Base-by-base conservation (phyloP, 1,140 invertebrate genomes). In the Euglossa dilemma region DNA sequence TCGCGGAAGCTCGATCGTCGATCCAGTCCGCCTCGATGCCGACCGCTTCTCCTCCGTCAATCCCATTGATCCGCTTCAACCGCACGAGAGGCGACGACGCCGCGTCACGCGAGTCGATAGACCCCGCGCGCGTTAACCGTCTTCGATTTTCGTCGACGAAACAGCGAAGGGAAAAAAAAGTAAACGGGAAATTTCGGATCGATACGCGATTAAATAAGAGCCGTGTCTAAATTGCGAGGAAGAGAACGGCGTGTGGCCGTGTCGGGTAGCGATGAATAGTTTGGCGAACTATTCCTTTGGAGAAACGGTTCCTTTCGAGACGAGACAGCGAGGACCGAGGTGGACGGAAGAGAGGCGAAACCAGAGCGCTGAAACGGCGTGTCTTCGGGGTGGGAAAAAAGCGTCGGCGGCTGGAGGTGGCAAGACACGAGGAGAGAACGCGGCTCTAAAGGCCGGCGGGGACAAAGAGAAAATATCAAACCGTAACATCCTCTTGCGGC, bases 401-500 rank as follows among this genome's bases (percentile, higher is more conserved):
- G 63, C 47, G 36, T 2, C 36, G 9, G 54, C 28, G 56, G 61
- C 47, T 25, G 45, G 64, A 43, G 23, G 28, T 47, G 28, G 56
- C 50, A 77, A 59, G 80, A 83, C 72, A 76, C 63, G 72, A 57
- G 54, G 43, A n/a, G 64, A n/a, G n/a, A n/a, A 23, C 56, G 45
- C 23, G 54, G n/a, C 63, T 75, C 80, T 82, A 82, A 82, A 82
- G 80, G 63, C 71, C 50, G 80, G 28, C 36, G 28, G 20, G 63
- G 36, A 82, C 73, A 76, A 82, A 82, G 73, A 57, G 73, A 50
- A 82, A 82, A 82, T 82, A 76, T 82, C 63, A 82, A 82, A 82
- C 80, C 73, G 63, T 82, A 76, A 82, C 80, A 82, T 69, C 63
- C 80, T 82, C 80, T 77, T 57, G 74, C 64, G 72, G 47, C 64